Evolutionary conservation across 2,113 vertebrate genomes (phyloP).

Genomic region (Microcebus griseorufus): DNA sequence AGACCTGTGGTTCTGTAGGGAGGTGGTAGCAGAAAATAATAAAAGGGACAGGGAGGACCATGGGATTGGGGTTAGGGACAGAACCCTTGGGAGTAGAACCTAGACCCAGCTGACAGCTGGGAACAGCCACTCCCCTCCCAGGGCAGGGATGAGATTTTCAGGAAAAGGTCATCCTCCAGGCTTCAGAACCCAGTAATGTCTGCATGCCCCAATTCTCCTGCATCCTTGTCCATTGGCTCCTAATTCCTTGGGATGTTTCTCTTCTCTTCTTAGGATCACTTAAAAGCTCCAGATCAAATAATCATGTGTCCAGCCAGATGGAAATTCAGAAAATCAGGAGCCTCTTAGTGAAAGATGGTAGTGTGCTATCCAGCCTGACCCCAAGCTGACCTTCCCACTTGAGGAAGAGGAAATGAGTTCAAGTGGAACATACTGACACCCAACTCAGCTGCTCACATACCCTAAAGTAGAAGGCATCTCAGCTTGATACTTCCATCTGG

Average conservation of each 20-base stretch:
- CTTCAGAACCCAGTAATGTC: neutral
- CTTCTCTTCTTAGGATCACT: slow-evolving; percentile 24
- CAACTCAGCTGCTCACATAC: slow-evolving; percentile 41
- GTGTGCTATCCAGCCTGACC: slow-evolving; percentile 66
- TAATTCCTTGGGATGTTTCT: slow-evolving; percentile 30
- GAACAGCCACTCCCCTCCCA: neutral
- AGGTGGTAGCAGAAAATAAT: slow-evolving; percentile 38
- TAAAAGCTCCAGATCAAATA: slow-evolving; percentile 58
- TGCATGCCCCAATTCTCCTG: neutral
- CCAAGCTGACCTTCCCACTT: slow-evolving; percentile 71
- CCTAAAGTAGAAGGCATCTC: slow-evolving; percentile 35
- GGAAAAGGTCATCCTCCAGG: neutral
- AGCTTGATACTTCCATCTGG: slow-evolving; percentile 41
- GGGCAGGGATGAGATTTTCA: slow-evolving; percentile 2
- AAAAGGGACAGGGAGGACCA: neutral
- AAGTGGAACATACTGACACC: slow-evolving; percentile 73
- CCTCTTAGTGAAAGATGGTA: slow-evolving; percentile 62
- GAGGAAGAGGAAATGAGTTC: slow-evolving; percentile 76
- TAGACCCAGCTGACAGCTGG: neutral
- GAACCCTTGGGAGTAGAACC: neutral
- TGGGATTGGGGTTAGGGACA: neutral
- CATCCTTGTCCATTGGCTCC: neutral
- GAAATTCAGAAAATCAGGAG: slow-evolving; percentile 65
- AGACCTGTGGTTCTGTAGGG: slow-evolving; percentile 18
- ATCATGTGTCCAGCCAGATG: slow-evolving; percentile 49